phyloP scores from a whole-genome alignment of 2,113 vertebrate species.

The Cheirogaleus medius region DNA sequence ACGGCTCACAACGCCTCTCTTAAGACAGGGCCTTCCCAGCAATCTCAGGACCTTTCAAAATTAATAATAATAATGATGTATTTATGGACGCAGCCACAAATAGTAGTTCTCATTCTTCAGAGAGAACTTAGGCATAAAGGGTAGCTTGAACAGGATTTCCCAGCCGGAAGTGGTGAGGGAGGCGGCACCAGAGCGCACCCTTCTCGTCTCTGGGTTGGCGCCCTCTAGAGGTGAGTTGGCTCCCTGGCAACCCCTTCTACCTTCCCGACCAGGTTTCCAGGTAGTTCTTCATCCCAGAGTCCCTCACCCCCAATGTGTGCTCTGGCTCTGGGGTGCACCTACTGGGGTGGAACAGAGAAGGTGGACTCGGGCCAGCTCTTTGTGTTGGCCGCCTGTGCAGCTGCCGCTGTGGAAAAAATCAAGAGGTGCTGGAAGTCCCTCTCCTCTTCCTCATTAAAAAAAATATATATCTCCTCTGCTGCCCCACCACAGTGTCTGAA shows the following conservation, averaged over 20 bases:
- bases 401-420: neutral
- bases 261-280: neutral
- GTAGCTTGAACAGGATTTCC: neutral
- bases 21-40: neutral
- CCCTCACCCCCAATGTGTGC: neutral
- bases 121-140: neutral
- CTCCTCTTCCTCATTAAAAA: neutral
- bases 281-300: neutral
- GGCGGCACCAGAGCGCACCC: rapidly evolving
- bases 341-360: neutral
- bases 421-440: neutral
- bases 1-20: neutral
- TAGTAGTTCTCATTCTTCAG: neutral
- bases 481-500: neutral
- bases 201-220: neutral
- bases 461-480: neutral
- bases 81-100: neutral
- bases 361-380: neutral
- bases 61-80: neutral
- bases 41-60: neutral
- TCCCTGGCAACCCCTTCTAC: neutral
- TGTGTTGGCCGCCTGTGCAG: neutral
- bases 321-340: neutral
- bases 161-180: neutral
- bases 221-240: neutral